Conservation (phyloP, 2,113 vertebrate species). For the Triplophysa dalaica region DNA sequence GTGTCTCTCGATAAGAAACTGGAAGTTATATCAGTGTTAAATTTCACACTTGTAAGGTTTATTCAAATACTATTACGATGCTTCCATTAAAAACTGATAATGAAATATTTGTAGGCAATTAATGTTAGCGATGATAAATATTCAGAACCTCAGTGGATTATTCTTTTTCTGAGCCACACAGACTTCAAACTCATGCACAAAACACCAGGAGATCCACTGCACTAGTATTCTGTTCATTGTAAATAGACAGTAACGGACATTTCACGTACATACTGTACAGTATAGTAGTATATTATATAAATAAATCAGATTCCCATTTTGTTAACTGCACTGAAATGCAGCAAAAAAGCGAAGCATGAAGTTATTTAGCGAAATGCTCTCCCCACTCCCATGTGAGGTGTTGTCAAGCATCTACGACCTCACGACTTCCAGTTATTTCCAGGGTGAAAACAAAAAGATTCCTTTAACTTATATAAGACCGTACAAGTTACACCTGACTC, state of each 20-base stretch:
- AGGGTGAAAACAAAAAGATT: constrained; percentile 9
- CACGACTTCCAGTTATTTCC: constrained; percentile 29
- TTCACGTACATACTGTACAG: background rate
- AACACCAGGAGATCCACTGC: background rate
- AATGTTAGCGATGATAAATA: background rate
- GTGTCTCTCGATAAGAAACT: background rate
- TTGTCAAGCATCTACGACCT: background rate
- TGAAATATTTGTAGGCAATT: background rate
- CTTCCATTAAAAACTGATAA: background rate
- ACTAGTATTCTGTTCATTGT: background rate
- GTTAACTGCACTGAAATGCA: background rate
- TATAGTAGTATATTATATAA: background rate
- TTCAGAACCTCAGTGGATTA: background rate
- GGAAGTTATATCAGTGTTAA: background rate
- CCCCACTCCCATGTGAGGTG: background rate
- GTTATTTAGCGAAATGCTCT: background rate
- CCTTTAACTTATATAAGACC: background rate
- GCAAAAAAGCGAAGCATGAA: background rate
- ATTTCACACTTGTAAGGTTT: background rate
- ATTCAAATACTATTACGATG: background rate
- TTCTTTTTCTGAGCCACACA: too few relatives aligned
- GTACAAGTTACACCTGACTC: constrained; percentile 75
- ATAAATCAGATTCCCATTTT: background rate
- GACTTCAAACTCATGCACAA: background rate
- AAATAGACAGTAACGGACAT: background rate